Conservation (phyloP, 2,888 invertebrate genomes). For the Petrolisthes manimaculis region DNA sequence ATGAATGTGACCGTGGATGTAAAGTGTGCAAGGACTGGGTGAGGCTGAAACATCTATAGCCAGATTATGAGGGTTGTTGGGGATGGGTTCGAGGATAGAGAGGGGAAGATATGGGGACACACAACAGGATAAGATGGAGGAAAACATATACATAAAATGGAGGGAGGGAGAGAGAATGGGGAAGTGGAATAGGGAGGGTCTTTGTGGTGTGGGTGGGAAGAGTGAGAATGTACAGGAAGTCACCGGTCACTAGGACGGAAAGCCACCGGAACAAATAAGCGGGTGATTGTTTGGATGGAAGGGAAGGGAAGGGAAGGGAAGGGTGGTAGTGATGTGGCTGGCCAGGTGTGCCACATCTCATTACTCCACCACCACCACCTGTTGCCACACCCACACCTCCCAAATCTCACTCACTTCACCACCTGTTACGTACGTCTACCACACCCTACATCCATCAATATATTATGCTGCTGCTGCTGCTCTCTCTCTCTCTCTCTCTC, state of each 20-base stretch:
- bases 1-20: too few relatives aligned
- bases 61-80: too few relatives aligned
- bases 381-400: too few relatives aligned
- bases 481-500: not conserved
- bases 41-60: too few relatives aligned
- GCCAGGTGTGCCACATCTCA: too few relatives aligned
- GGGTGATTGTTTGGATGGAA: slow-evolving; percentile 10
- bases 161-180: not conserved
- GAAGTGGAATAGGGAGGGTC: not conserved
- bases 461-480: not conserved
- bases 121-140: not conserved
- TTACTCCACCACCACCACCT: too few relatives aligned
- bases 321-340: too few relatives aligned
- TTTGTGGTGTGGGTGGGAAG: not conserved
- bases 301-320: not conserved
- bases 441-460: not conserved
- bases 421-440: not conserved
- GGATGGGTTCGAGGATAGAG: not conserved
- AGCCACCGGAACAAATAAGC: slow-evolving; percentile 25
- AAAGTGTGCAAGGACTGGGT: too few relatives aligned
- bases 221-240: slow-evolving; percentile 21
- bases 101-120: not conserved
- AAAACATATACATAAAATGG: not conserved
- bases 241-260: slow-evolving; percentile 39
- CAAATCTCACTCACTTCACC: too few relatives aligned